phyloP scores from a whole-genome alignment of 2,113 vertebrate species.

The Phainopepla nitens region DNA sequence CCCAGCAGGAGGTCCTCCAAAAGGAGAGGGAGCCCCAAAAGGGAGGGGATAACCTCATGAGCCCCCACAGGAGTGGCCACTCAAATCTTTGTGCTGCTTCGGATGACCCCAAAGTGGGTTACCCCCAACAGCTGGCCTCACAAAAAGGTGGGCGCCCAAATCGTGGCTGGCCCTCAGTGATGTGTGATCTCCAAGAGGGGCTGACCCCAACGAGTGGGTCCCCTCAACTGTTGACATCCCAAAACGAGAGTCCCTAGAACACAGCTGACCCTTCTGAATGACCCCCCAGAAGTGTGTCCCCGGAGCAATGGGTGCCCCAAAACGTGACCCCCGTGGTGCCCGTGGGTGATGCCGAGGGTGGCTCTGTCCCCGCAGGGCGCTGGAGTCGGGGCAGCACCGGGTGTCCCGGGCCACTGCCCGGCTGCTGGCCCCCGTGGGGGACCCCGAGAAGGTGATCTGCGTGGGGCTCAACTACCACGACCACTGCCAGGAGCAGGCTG shows the following conservation, averaged over 20 bases:
- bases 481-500: conserved; percentile 89
- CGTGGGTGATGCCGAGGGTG: conserved; percentile 15
- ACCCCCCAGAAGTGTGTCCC: fast-evolving
- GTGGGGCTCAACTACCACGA: conserved; percentile 93
- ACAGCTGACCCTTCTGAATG: neutral
- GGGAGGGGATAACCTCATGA: neutral
- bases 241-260: neutral
- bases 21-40: neutral
- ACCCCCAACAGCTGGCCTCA: neutral
- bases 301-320: neutral
- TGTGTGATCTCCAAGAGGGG: fast-evolving
- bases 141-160: neutral
- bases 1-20: neutral
- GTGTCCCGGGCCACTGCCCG: conserved; percentile 59
- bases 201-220: too few species aligned
- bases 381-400: conserved; percentile 68
- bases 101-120: neutral
- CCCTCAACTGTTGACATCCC: too few species aligned
- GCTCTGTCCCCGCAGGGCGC: conserved; percentile 64
- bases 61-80: neutral
- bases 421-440: conserved; percentile 81
- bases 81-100: neutral
- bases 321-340: too few species aligned
- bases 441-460: conserved; percentile 89
- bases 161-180: too few species aligned